phyloP scores from a whole-genome alignment of 1,140 invertebrate species.

The Drosophila kurseongensis region DNA sequence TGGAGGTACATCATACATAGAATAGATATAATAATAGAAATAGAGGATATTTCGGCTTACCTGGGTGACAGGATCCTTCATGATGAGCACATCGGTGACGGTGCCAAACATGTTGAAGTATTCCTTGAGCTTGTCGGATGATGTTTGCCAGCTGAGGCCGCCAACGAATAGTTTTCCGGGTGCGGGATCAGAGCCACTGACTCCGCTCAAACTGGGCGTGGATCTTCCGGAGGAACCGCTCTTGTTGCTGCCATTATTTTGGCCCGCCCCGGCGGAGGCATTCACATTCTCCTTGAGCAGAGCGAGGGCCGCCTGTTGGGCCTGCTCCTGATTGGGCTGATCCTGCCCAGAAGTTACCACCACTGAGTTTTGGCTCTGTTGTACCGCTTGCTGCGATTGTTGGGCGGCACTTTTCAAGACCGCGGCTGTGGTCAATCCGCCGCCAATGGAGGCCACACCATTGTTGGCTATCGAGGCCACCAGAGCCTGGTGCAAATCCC shows the following conservation, averaged over 20 bases:
- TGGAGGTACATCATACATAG: slow-evolving; percentile 6
- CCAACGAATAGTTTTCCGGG: slow-evolving; percentile 96
- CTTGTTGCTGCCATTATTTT: slow-evolving; percentile 60
- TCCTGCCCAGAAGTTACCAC: slow-evolving; percentile 47
- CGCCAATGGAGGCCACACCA: slow-evolving; percentile 79
- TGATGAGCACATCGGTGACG: slow-evolving; percentile 96
- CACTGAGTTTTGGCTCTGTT: slow-evolving; percentile 57
- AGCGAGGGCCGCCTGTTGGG: slow-evolving; percentile 77
- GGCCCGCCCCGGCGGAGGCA: slow-evolving; percentile 41
- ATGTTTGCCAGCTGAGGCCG: slow-evolving; percentile 96
- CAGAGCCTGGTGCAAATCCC: slow-evolving; percentile 87
- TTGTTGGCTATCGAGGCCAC: slow-evolving; percentile 86
- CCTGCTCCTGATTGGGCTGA: slow-evolving; percentile 66
- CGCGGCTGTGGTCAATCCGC: slow-evolving; percentile 73
- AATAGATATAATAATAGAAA: slow-evolving; percentile 9
- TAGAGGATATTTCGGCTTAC: slow-evolving; percentile 85
- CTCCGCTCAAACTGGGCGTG: slow-evolving; percentile 87
- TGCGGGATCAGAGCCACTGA: slow-evolving; percentile 88
- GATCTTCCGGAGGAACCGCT: slow-evolving; percentile 89
- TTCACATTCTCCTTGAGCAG: slow-evolving; percentile 70
- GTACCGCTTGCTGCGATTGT: slow-evolving; percentile 15
- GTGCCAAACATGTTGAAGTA: slow-evolving; percentile 96
- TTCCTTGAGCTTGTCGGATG: slow-evolving; percentile 94
- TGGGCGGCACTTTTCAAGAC: slow-evolving; percentile 75
- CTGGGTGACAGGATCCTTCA: slow-evolving; percentile 97